Base-by-base conservation (phyloP, 2,113 vertebrate species). In the Microtus pennsylvanicus region DNA sequence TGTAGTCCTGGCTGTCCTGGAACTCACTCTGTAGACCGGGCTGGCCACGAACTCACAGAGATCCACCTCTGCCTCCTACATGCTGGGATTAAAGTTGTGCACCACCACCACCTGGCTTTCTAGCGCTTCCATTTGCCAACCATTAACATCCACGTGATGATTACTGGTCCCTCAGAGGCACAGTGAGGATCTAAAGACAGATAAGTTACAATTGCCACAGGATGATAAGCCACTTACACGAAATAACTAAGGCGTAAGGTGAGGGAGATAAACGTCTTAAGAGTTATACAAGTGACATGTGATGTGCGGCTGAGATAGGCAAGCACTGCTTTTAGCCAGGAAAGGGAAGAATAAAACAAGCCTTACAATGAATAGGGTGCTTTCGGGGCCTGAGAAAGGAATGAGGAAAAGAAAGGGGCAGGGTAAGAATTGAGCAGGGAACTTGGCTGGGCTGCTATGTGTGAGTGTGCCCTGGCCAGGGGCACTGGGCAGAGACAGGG, bases 121-220 rank as follows among this genome's bases (percentile, higher is more conserved):
- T 22, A 74, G 35, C 70, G 10, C 70, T 74, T 67, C 22, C 70
- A 67, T 52, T 80, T 38, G 35, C 80, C 81, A 74, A 7, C 52
- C 76, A 88, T 76, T 58, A 70, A 38, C 21, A n/a, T 1, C 17
- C 52, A 65, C 22, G 24, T 69, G 50, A 38, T 76, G 87, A 47
- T 69, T 74, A 13, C 58, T 87, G 82, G 81, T 69, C 42, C 35
- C 67, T 45, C 30, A 19, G 0, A 33, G 87, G 78, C 67, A 75
- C 61, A 83, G 61, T 24, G 47, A 91, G 69, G 77, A 83, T 47
- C 91, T 70, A 38, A 61, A 77, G 89, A 63, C 77, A 91, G 91
- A 30, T 82, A 78, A 91, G 55, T 52, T 13, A 3, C 28, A 45
- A 81, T 63, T 30, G 21, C n/a, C 78, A 42, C 55, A 5, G 89